Evolutionary conservation across 2,797 vertebrate genomes (phyloP).

Genomic region (Sternotherus odoratus): DNA sequence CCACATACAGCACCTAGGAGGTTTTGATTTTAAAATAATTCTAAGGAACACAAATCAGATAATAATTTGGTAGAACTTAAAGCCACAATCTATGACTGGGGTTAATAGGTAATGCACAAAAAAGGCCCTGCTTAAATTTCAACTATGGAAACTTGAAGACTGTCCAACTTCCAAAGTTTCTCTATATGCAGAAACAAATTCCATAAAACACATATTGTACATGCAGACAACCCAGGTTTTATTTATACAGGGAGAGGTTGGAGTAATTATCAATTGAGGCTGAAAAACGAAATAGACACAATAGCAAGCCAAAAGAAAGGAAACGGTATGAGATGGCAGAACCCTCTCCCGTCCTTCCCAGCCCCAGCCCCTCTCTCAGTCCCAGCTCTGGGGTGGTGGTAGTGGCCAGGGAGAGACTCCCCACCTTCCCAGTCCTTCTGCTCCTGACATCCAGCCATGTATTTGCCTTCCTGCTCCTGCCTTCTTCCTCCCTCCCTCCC

Average conservation of each 20-base stretch:
- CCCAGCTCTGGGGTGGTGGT: no score
- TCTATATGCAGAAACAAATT: neutral
- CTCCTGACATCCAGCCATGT: no score
- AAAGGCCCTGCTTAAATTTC: neutral
- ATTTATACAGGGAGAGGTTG: neutral
- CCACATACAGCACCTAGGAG: neutral
- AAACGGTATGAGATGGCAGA: neutral
- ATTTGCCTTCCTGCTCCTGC: no score
- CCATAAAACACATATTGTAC: neutral
- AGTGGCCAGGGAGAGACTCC: no score
- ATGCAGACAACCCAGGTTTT: neutral
- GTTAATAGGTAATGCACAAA: no score
- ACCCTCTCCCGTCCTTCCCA: neutral
- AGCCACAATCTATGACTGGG: neutral
- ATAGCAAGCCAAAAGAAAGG: neutral
- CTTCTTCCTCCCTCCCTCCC: slow-evolving; percentile 65
- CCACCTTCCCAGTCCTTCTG: no score
- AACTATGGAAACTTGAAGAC: neutral
- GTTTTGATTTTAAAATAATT: neutral
- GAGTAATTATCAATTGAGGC: neutral
- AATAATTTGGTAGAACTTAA: neutral
- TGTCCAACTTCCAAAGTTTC: neutral
- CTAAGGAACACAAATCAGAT: neutral
- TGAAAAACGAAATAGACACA: neutral
- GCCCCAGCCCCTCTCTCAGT: no score